Evolutionary conservation across 1,140 invertebrate genomes (phyloP), one percentile per base, ranked within the genome.

Genomic region (Nylanderia fulva): DNA sequence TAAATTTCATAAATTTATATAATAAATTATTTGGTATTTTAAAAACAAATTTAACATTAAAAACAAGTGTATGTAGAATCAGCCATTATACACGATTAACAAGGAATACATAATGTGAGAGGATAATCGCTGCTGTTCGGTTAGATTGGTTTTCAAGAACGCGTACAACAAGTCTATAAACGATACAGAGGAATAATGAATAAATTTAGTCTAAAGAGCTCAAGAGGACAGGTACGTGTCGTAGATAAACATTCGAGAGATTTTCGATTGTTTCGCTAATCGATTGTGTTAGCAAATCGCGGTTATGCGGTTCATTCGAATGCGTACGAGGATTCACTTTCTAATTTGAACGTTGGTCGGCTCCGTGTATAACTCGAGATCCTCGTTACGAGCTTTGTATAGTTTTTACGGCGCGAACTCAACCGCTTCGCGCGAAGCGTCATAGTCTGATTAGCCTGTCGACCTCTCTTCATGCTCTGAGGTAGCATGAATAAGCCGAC

Each of bases 371-470:
- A 76, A 84, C 54, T 86, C 18, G 48, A 75, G 58, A 72, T 84
- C 54, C 45, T 36, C 45, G 69, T 60, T 52, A 54, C 15, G 45
- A 27, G 76, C 61, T 82, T 71, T 39, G 27, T 33, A n/a, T n/a
- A 15, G 63, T 84, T 87, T 72, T 84, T 60, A 69, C 27, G 13
- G n/a, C 33, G 36, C 45, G 33, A 48, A 21, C 39, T 45, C 56
- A n/a, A 66, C 54, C n/a, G 54, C 42, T 63, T 85, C 74, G 58
- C 54, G 24, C 52, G 33, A n/a, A 75, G 60, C 87, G 87, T 91
- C 89, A 90, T 90, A 91, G 87, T 88, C 90, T 88, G 89, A 90
- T 91, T 90, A 90, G 56, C 64, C 77, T 42, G 64, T 39, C 82
- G 66, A 87, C 86, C 66, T 69, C 86, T 87, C 71, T 79, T 72